Percentiles rank a stretch among this genome's conserved stretches.
Evolutionary conservation across 2,797 vertebrate species (phyloP).

Genomic region (Gastrophryne carolinensis): DNA sequence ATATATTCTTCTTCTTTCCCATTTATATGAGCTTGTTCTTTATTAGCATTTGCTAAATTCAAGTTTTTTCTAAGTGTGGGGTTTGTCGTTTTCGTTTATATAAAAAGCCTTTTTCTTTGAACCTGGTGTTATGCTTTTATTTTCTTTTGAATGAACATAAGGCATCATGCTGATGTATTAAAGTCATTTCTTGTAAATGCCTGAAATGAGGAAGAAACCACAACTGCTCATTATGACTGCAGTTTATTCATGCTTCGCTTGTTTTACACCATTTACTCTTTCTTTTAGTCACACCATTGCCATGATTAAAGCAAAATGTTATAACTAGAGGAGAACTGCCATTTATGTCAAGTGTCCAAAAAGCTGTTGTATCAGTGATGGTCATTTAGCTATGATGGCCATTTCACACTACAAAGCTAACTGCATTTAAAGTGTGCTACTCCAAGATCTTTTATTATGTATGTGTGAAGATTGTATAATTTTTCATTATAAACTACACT

Average conservation of each 20-base stretch:
- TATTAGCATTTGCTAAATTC: neutral
- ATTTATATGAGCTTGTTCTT: neutral
- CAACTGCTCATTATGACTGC: neutral
- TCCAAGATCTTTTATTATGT: too few species aligned
- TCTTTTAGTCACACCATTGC: neutral
- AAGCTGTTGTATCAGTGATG: too few species aligned
- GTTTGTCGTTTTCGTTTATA: neutral
- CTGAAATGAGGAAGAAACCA: neutral
- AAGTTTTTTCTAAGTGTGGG: neutral
- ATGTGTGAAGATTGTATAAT: too few species aligned
- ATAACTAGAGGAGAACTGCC: neutral
- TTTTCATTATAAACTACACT: too few species aligned
- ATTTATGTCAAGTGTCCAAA: neutral
- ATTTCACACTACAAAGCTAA: neutral
- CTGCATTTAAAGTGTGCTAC: too few species aligned
- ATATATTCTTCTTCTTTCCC: neutral
- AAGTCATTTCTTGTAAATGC: neutral
- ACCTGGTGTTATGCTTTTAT: neutral
- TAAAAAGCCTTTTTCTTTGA: neutral
- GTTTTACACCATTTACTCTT: neutral
- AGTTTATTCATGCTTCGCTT: neutral
- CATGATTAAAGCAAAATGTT: neutral
- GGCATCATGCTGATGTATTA: neutral
- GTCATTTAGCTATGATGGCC: too few species aligned
- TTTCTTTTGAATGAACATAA: neutral